These are phyloP conservation scores for Fragum sueziense DNA, from an alignment of 2,888 invertebrate genomes.

Conservation along the genomic window DNA sequence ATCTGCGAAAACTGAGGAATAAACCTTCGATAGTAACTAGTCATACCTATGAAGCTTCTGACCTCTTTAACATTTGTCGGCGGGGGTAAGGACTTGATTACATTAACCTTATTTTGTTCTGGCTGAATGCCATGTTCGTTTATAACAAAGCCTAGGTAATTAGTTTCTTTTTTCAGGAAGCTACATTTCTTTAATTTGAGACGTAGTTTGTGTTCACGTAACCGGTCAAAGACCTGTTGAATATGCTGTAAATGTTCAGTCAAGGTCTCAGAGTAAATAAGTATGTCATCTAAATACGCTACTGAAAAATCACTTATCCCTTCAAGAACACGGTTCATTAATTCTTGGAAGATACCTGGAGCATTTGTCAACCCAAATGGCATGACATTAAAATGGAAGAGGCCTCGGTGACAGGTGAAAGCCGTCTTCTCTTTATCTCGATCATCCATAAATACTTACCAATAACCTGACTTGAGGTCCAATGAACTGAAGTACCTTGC, in stretches of 20 bases:
- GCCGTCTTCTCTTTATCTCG: conserved; percentile 45
- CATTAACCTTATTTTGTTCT: conserved; percentile 36
- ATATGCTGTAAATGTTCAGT: conserved; percentile 53
- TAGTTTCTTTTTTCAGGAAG: conserved; percentile 45
- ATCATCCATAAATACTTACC: conserved; percentile 40
- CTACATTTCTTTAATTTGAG: conserved; percentile 50
- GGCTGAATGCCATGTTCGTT: conserved; percentile 40
- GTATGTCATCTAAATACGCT: conserved; percentile 56
- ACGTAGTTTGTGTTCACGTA: conserved; percentile 34
- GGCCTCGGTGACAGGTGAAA: conserved; percentile 40
- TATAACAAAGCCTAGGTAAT: conserved; percentile 38
- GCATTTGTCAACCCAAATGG: conserved; percentile 44
- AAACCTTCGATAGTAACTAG: conserved; percentile 38
- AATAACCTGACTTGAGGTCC: conserved; percentile 46
- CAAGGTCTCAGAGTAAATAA: conserved; percentile 39
- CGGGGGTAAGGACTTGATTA: conserved; percentile 33
- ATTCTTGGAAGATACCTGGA: conserved; percentile 36
- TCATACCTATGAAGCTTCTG: conserved; percentile 31
- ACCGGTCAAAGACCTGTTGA: conserved; percentile 38
- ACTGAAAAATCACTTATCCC: conserved; percentile 42
- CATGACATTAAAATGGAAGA: conserved; percentile 42
- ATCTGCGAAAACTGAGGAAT: conserved; percentile 41
- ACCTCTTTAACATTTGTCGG: conserved; percentile 33
- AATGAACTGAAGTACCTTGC: conserved; percentile 33
- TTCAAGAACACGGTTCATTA: conserved; percentile 49